These are phyloP conservation scores for Malurus melanocephalus DNA, from an alignment of 2,113 vertebrate species.

Conservation along the genomic window DNA sequence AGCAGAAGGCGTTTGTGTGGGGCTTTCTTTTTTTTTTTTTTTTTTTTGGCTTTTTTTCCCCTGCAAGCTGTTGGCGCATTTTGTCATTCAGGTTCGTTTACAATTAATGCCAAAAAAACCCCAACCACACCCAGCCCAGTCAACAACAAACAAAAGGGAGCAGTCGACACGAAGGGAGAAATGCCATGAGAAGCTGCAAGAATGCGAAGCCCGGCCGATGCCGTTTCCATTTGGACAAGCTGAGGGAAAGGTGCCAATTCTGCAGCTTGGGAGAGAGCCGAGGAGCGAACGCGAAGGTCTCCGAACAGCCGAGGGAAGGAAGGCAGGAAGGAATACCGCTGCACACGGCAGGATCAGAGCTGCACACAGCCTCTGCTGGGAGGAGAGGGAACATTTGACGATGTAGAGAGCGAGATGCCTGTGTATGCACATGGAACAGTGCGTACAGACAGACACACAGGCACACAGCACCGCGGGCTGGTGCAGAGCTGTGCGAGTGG, in stretches of 20 bases:
- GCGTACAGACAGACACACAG: constrained; percentile 2
- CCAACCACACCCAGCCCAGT: constrained; percentile 64
- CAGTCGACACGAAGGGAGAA: constrained; percentile 65
- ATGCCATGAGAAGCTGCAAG: constrained; percentile 67
- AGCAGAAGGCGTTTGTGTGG: constrained; percentile 66
- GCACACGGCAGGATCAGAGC: constrained; percentile 41
- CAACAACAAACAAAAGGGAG: constrained; percentile 78
- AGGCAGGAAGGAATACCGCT: constrained; percentile 45
- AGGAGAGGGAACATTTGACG: constrained; percentile 63
- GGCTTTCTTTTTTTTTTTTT: not conserved
- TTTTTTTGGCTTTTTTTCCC: not conserved
- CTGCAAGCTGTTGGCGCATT: constrained; percentile 61
- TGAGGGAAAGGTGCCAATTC: constrained; percentile 69
- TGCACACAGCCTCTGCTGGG: constrained; percentile 70
- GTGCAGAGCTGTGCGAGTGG: not conserved
- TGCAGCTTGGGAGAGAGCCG: constrained; percentile 46
- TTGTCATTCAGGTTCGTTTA: constrained; percentile 74
- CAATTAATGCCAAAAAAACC: constrained; percentile 65
- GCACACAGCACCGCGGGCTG: not conserved
- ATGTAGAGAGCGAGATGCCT: constrained; percentile 33
- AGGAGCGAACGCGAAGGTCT: constrained; percentile 49
- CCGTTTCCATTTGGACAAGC: constrained; percentile 67
- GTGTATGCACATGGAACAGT: constrained; percentile 38
- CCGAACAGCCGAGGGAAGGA: constrained; percentile 29
- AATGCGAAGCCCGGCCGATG: constrained; percentile 57